A percentile compares a stretch with the other conserved stretches of the same genome.
Evolutionary conservation across 2,888 invertebrate genomes (phyloP).

Genomic region (Drosophila incognita): DNA sequence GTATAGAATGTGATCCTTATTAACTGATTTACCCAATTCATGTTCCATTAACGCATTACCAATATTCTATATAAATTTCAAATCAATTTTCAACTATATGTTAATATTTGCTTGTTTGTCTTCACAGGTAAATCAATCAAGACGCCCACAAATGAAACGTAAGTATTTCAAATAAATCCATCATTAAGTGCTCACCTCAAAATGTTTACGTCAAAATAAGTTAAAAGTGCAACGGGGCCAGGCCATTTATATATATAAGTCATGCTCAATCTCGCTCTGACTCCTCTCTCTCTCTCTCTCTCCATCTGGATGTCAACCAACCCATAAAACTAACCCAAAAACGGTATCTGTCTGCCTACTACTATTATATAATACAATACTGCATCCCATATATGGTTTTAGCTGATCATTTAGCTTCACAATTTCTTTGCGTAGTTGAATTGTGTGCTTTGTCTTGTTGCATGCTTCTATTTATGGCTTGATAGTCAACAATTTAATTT

Average conservation of each 20-base stretch:
- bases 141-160: conserved; percentile 84
- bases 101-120: conserved; percentile 14
- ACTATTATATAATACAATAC: conserved; percentile 21
- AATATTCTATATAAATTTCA: background rate
- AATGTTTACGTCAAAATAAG: conserved; percentile 61
- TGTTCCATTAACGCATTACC: conserved; percentile 24
- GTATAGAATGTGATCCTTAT: background rate
- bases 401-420: conserved; percentile 24
- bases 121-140: conserved; percentile 83
- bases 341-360: conserved; percentile 64
- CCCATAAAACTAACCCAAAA: conserved; percentile 55
- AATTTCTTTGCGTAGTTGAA: conserved; percentile 50
- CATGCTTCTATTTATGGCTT: conserved; percentile 51
- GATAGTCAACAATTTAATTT: conserved; percentile 13
- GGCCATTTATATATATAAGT: conserved; percentile 32
- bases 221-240: conserved; percentile 59
- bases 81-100: background rate
- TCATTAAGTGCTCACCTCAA: background rate
- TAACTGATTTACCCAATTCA: conserved; percentile 12
- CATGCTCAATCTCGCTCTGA: conserved; percentile 29
- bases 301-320: conserved; percentile 17
- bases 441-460: conserved; percentile 64
- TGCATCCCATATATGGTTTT: conserved; percentile 4
- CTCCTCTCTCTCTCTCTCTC: conserved; percentile 5
- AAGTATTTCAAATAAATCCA: conserved; percentile 66